Evolutionary conservation across 2,113 vertebrate species (phyloP), one percentile per base, ranked within the genome.

Genomic region (Haemorhous mexicanus): DNA sequence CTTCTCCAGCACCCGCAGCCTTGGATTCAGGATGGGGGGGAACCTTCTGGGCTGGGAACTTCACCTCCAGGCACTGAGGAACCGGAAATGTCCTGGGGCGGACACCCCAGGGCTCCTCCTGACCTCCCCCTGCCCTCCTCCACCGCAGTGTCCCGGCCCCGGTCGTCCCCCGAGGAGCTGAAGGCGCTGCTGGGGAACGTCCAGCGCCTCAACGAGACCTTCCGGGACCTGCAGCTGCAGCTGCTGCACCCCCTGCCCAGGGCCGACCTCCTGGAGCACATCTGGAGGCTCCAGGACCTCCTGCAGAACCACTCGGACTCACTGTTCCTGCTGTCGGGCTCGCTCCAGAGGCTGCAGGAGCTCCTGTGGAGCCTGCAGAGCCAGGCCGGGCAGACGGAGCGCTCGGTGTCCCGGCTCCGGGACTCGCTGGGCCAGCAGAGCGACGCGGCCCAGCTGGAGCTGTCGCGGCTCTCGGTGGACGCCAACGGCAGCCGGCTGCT

Each of bases 31-130:
- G 10, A 21, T 35, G 16, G 11, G 21, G 12, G 17, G 7, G 21
- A 39, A 22, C 26, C n/a, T 5, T 12, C 6, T 0, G 47, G 37
- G 32, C 9, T 3, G 32, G 76, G 61, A 64, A 44, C 35, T 66
- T 4, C 47, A 1, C 32, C 49, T 14, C 15, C 24, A 1, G 10
- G 16, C 16, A 0, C 22, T 2, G 2, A 21, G 59, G 46, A 16
- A 0, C 37, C 1, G 8, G 49, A 59, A 32, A 39, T 1, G 6
- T 2, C 44, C 39, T 4, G 1, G 13, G 33, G 66, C 49, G 13
- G 17, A 3, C 52, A 19, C 3, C 67, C 67, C 46, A 15, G 16
- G n/a, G 13, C 2, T 8, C 10, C 26, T 16, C 47, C 47, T 12
- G 19, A 69, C 67, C 67, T 21, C n/a, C 10, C 18, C 0, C 19